Conservation (phyloP, 2,888 invertebrate genomes). For the Ennomos quercinarius region DNA sequence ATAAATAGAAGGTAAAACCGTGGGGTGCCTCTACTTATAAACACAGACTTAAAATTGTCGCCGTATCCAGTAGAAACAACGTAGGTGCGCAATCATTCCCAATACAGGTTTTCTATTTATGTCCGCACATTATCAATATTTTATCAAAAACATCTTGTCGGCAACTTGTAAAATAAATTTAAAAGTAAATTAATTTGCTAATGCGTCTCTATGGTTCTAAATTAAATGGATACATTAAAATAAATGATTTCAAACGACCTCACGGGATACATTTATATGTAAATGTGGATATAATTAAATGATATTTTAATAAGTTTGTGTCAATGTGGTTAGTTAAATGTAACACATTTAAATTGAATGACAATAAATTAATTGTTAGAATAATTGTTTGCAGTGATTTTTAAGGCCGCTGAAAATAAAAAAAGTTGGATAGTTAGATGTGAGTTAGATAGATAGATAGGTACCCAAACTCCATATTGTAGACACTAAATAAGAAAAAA, state of each 20-base stretch:
- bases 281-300: slow-evolving; percentile 22
- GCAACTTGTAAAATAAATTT: slow-evolving; percentile 22
- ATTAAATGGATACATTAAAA: slow-evolving; percentile 24
- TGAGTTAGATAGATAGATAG: no score
- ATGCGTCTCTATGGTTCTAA: slow-evolving; percentile 17
- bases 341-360: slow-evolving; percentile 9
- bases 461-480: no score
- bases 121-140: slow-evolving; percentile 14
- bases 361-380: slow-evolving; percentile 3
- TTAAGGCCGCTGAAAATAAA: no score
- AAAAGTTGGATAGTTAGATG: no score
- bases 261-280: slow-evolving; percentile 10
- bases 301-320: slow-evolving; percentile 15
- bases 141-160: slow-evolving; percentile 28
- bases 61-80: no score
- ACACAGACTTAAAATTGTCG: no score
- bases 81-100: not conserved
- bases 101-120: slow-evolving; percentile 10
- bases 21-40: no score
- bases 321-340: slow-evolving; percentile 1
- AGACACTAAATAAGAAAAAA: no score
- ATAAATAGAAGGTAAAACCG: no score
- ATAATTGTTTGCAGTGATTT: no score
- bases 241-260: slow-evolving; percentile 19
- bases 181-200: slow-evolving; percentile 30